phyloP scores from a whole-genome alignment of 2,113 vertebrate species.

The Poeciliopsis turrubarensis region DNA sequence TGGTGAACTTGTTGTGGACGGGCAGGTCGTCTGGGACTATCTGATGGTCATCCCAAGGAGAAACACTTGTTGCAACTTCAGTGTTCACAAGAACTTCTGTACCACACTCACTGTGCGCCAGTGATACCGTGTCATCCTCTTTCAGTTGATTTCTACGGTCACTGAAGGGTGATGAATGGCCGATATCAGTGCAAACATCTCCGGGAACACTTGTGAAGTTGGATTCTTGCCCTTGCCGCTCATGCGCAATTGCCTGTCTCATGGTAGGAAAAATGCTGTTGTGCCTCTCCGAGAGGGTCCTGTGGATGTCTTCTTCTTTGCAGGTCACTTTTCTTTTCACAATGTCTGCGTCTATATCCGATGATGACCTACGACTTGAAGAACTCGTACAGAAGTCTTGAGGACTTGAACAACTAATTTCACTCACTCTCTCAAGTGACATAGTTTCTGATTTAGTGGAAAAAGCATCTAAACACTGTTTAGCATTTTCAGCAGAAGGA shows the following conservation, averaged over 20 bases:
- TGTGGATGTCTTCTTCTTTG: constrained; percentile 14
- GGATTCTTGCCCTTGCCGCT: constrained; percentile 3
- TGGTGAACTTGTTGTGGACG: constrained; percentile 90
- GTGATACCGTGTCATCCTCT: constrained; percentile 73
- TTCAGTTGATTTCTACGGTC: constrained; percentile 57
- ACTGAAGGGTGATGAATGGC: constrained; percentile 48
- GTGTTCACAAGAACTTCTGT: constrained; percentile 83
- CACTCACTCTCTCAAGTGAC: constrained; percentile 61
- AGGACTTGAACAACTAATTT: constrained; percentile 32
- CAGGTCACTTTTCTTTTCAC: constrained; percentile 8
- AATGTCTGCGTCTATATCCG: constrained; percentile 20
- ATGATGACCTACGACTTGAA: constrained; percentile 21
- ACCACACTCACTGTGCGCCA: constrained; percentile 83
- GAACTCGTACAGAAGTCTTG: constrained; percentile 33
- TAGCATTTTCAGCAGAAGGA: constrained; percentile 18
- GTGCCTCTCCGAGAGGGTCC: constrained; percentile 2
- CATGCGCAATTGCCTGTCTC: constrained; percentile 5
- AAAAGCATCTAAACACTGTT: constrained; percentile 35
- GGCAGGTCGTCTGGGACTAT: constrained; percentile 81
- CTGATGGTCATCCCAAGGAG: constrained; percentile 23
- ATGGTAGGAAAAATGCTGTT: constrained; percentile 22
- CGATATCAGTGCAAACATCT: constrained; percentile 29
- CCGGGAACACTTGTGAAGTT: constrained; percentile 11
- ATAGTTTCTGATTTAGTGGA: constrained; percentile 35
- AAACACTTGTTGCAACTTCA: constrained; percentile 35